Evolutionary conservation across 2,113 vertebrate genomes (phyloP).

Genomic region (Piaya cayana): DNA sequence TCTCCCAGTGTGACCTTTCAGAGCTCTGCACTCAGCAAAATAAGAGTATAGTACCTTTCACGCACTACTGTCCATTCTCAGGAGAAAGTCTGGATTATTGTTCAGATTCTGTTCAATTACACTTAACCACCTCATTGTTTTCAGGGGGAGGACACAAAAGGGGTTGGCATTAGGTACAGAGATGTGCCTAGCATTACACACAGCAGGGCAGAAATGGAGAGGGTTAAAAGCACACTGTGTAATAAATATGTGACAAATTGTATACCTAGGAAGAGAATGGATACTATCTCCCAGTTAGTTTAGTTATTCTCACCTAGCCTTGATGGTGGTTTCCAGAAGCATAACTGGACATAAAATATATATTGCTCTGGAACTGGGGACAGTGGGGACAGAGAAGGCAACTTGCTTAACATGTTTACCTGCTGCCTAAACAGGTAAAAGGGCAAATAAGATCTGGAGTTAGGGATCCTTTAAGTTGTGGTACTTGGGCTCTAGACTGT

Average conservation of each 20-base stretch:
- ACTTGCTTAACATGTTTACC: background rate
- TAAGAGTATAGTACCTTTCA: conserved; percentile 48
- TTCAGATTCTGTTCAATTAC: conserved; percentile 37
- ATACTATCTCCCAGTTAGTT: background rate
- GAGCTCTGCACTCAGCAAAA: conserved; percentile 54
- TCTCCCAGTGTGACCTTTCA: conserved; percentile 52
- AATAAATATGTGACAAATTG: background rate
- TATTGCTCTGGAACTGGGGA: background rate
- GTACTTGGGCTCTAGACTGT: background rate
- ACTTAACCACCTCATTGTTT: conserved; percentile 28
- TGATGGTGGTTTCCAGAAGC: background rate
- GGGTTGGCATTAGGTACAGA: background rate
- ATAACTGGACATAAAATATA: background rate
- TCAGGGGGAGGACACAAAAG: background rate
- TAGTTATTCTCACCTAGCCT: background rate
- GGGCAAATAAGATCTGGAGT: background rate
- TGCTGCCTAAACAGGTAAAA: background rate
- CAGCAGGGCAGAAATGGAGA: background rate
- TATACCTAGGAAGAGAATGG: background rate
- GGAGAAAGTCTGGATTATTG: conserved; percentile 49
- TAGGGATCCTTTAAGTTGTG: background rate
- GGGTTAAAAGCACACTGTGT: background rate
- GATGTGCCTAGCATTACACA: background rate
- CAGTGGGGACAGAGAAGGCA: background rate
- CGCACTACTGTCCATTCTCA: conserved; percentile 42